phyloP scores from a whole-genome alignment of 2,797 vertebrate genomes.

The Sebastolobus alascanus region DNA sequence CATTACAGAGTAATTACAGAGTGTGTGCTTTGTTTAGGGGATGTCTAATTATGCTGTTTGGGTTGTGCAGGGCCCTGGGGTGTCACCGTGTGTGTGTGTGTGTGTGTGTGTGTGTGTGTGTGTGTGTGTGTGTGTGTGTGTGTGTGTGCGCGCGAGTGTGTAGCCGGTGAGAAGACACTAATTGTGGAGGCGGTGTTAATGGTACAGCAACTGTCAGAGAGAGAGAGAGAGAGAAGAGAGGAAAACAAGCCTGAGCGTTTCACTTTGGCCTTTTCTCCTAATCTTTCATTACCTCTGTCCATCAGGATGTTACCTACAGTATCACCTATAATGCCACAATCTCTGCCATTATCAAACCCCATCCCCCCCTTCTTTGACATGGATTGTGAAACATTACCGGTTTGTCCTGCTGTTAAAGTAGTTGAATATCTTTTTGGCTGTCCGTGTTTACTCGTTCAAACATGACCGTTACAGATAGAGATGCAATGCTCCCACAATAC shows the following conservation, averaged over 20 bases:
- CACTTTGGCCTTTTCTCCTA: conserved; percentile 51
- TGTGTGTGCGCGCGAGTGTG: conserved; percentile 32
- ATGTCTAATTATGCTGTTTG: conserved; percentile 88
- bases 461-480: background rate
- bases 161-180: conserved; percentile 75
- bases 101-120: conserved; percentile 38
- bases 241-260: conserved; percentile 43
- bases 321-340: conserved; percentile 11
- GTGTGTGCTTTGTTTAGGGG: conserved; percentile 88
- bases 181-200: conserved; percentile 82
- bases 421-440: conserved; percentile 3
- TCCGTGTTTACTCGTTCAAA: background rate
- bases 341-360: conserved; percentile 8
- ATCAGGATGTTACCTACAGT: conserved; percentile 20
- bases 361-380: background rate
- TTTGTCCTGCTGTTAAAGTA: conserved; percentile 8
- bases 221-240: conserved; percentile 35
- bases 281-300: conserved; percentile 42
- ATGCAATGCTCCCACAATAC: too few relatives aligned
- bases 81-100: conserved; percentile 62
- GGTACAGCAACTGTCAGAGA: conserved; percentile 77
- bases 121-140: conserved; percentile 38
- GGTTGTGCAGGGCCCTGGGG: conserved; percentile 81
- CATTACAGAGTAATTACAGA: conserved; percentile 87
- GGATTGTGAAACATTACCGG: background rate